Percentiles rank a stretch among this genome's conserved stretches.
Evolutionary conservation across 2,797 vertebrate species (phyloP).

Genomic region (Trachops cirrhosus): DNA sequence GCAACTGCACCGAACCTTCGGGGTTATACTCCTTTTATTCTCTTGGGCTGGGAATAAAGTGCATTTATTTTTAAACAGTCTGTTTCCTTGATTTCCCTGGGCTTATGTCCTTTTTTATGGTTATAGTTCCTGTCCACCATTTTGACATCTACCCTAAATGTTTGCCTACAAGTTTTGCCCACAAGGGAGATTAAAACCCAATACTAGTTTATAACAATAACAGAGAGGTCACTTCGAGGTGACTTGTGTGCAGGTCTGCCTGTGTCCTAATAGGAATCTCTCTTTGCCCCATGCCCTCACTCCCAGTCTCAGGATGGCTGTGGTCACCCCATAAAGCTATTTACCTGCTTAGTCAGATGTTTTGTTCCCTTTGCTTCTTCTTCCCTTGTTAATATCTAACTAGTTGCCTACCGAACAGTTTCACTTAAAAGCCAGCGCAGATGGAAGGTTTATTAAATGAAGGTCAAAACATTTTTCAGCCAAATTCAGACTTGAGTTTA

Average conservation of each 20-base stretch:
- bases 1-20: background rate
- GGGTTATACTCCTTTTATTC: background rate
- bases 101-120: background rate
- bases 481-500: slow-evolving; percentile 30
- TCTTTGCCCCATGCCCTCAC: background rate
- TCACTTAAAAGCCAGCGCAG: background rate
- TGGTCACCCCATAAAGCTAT: background rate
- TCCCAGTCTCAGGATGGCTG: too few species aligned
- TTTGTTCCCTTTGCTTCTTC: background rate
- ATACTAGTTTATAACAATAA: background rate
- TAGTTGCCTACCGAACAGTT: background rate
- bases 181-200: background rate
- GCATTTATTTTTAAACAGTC: background rate
- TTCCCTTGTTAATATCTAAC: background rate
- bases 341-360: background rate
- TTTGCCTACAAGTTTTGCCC: background rate
- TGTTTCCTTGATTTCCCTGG: background rate
- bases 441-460: slow-evolving; percentile 36
- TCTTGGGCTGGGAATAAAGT: background rate
- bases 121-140: background rate
- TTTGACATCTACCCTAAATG: background rate
- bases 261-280: too few species aligned
- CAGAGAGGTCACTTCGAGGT: background rate
- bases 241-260: background rate
- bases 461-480: slow-evolving; percentile 15